Conservation (phyloP, 2,797 vertebrate genomes). For the Crax fasciolata region DNA sequence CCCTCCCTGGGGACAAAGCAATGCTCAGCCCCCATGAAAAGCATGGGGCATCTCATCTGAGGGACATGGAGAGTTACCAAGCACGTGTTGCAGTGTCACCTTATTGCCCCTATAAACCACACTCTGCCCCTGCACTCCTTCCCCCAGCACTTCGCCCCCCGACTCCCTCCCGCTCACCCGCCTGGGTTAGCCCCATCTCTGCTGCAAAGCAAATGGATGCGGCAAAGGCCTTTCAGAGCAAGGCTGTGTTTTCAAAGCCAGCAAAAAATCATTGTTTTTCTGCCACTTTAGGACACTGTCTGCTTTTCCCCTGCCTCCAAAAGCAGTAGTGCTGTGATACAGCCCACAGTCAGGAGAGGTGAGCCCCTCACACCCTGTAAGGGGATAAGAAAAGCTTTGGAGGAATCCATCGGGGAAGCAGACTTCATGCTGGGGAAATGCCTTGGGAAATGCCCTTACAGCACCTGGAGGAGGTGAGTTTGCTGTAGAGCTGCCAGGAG, state of each 20-base stretch:
- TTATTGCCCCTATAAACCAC: not conserved
- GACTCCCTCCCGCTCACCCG: not conserved
- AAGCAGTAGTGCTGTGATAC: not conserved
- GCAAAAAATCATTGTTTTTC: not conserved
- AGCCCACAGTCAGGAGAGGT: not conserved
- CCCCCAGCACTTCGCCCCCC: not conserved
- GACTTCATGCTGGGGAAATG: rapidly evolving
- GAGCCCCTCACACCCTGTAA: not conserved
- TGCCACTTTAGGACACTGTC: not conserved
- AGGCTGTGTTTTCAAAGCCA: not conserved
- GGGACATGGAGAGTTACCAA: not conserved
- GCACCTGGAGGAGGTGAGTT: rapidly evolving
- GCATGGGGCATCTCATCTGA: not conserved
- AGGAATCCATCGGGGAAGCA: rapidly evolving
- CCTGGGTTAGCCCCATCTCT: not conserved
- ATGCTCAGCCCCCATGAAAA: rapidly evolving
- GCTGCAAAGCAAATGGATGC: not conserved
- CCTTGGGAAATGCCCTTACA: rapidly evolving
- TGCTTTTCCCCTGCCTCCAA: not conserved
- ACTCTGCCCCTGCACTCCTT: too few relatives aligned
- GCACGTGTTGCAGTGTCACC: rapidly evolving
- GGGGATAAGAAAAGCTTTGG: not conserved
- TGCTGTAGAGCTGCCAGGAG: not conserved
- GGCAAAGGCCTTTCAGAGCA: not conserved
- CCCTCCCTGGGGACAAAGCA: not conserved